Conservation (phyloP, 2,113 vertebrate genomes). For the Prochilodus magdalenae region DNA sequence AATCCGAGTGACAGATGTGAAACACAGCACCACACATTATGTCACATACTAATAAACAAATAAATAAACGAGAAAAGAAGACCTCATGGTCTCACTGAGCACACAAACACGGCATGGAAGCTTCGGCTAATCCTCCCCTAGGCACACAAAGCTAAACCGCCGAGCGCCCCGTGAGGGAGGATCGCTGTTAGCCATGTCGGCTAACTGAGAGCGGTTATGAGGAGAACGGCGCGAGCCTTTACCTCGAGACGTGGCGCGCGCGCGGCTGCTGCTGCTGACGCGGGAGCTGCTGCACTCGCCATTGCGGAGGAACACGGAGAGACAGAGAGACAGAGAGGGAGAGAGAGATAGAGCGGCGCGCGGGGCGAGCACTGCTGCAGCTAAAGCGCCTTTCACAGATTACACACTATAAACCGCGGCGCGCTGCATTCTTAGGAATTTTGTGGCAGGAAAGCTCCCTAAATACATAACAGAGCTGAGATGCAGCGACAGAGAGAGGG, state of each 20-base stretch:
- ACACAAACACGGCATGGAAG: not conserved
- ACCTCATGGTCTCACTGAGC: too few species aligned
- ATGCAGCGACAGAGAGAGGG: too few species aligned
- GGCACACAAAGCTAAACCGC: not conserved
- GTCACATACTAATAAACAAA: too few species aligned
- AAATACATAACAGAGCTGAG: not conserved
- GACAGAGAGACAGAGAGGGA: too few species aligned
- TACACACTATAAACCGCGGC: constrained; percentile 23
- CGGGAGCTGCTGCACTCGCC: constrained; percentile 58
- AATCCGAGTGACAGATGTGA: too few species aligned
- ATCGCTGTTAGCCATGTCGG: not conserved
- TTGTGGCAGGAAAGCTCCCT: not conserved
- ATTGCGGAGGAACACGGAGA: constrained; percentile 25
- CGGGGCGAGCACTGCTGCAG: too few species aligned
- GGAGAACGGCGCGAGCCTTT: constrained; percentile 14
- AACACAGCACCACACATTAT: too few species aligned
- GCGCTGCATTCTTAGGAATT: not conserved
- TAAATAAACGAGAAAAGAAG: too few species aligned
- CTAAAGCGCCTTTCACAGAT: constrained; percentile 51
- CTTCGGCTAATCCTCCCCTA: not conserved
- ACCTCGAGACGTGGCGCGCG: constrained; percentile 45
- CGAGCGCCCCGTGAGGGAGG: not conserved
- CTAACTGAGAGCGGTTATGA: not conserved
- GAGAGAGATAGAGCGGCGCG: too few species aligned
- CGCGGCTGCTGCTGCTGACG: constrained; percentile 30